phyloP scores from a whole-genome alignment of 2,113 vertebrate species.

The Dromiciops gliroides region DNA sequence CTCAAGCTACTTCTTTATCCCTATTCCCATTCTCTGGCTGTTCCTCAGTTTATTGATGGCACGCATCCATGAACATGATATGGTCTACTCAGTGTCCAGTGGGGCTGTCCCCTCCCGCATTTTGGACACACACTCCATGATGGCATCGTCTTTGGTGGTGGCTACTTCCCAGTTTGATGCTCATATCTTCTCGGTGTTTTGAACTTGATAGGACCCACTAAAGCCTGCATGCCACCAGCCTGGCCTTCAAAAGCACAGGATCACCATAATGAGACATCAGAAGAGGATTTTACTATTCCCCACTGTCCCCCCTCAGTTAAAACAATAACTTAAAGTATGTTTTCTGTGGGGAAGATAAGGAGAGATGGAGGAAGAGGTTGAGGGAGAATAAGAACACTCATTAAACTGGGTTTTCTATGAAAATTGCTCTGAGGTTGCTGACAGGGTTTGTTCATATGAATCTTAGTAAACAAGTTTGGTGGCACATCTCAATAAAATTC shows the following conservation, averaged over 20 bases:
- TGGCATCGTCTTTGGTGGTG: neutral
- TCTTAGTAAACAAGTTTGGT: conserved; percentile 5
- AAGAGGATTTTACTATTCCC: neutral
- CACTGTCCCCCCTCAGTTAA: neutral
- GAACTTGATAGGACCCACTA: neutral
- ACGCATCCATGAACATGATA: neutral
- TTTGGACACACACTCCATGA: neutral
- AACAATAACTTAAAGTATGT: neutral
- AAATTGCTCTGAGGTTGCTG: conserved; percentile 13
- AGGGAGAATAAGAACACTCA: conserved; percentile 16
- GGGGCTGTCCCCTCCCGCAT: neutral
- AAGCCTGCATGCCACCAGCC: neutral
- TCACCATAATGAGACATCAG: too few species aligned
- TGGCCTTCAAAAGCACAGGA: neutral
- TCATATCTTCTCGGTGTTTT: too few species aligned
- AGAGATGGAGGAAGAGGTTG: neutral
- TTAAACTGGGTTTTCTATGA: conserved; percentile 12
- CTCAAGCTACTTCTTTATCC: neutral
- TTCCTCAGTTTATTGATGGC: neutral
- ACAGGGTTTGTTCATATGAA: conserved; percentile 21
- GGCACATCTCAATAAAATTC: neutral
- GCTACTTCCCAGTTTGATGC: neutral
- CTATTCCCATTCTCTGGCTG: neutral
- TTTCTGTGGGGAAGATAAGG: neutral
- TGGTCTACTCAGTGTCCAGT: neutral